Evolutionary conservation across 2,888 invertebrate species (phyloP).

Genomic region (Tetramorium bicarinatum): DNA sequence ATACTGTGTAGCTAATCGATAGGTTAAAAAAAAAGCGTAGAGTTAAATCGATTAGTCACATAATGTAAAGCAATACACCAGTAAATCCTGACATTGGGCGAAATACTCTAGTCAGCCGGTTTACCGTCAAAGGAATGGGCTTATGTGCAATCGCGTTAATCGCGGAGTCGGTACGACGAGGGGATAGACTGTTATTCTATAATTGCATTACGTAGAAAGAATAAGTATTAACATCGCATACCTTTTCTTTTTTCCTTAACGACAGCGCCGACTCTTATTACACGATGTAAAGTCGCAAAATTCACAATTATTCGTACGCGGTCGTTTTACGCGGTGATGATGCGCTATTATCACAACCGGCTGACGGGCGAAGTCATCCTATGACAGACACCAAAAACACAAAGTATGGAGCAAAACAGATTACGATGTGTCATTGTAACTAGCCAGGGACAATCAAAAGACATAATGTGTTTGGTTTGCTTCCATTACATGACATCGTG

Average conservation of each 20-base stretch:
- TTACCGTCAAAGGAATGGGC: slow-evolving; percentile 29
- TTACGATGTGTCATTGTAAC: slow-evolving; percentile 72
- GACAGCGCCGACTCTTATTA: background rate
- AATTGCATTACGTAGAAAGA: slow-evolving; percentile 40
- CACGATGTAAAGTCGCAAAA: slow-evolving; percentile 2
- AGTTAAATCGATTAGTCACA: slow-evolving; percentile 75
- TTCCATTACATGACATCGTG: slow-evolving; percentile 83
- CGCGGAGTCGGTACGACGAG: slow-evolving; percentile 19
- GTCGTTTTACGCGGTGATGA: slow-evolving; percentile 16
- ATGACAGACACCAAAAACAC: slow-evolving; percentile 61
- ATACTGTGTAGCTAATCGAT: slow-evolving; percentile 76
- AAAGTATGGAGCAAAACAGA: slow-evolving; percentile 69
- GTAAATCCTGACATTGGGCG: slow-evolving; percentile 82
- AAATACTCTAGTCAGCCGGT: slow-evolving; percentile 81
- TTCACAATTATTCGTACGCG: slow-evolving; percentile 24
- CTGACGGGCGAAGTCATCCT: slow-evolving; percentile 63
- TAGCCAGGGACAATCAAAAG: slow-evolving; percentile 85
- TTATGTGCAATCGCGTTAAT: slow-evolving; percentile 46
- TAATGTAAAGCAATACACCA: slow-evolving; percentile 82
- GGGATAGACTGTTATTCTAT: slow-evolving; percentile 44
- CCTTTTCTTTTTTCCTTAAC: slow-evolving; percentile 15
- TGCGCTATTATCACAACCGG: slow-evolving; percentile 58
- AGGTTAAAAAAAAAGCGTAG: slow-evolving; percentile 68
- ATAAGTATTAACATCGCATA: slow-evolving; percentile 34
- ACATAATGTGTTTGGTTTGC: slow-evolving; percentile 81